Conservation (phyloP, 2,888 invertebrate genomes). For the Zaprionus lineosus region DNA sequence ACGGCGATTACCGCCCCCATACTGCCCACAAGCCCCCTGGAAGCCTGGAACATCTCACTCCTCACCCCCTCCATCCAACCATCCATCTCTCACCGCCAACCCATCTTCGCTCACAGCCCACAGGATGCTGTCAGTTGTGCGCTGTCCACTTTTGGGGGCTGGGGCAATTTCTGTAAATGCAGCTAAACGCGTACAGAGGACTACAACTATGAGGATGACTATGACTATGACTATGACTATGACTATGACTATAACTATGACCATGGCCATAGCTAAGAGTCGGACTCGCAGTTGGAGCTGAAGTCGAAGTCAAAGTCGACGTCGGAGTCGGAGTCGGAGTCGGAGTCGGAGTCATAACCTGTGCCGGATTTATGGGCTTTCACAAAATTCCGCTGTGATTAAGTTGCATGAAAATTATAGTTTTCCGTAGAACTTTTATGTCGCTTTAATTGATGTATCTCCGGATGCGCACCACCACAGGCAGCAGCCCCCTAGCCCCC, state of each 20-base stretch:
- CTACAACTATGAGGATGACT: conserved; percentile 7
- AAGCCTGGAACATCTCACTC: no score
- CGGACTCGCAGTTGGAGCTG: conserved; percentile 6
- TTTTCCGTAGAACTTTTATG: conserved; percentile 69
- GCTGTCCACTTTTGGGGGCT: conserved; percentile 60
- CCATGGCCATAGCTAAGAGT: conserved; percentile 3
- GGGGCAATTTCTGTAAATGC: conserved; percentile 73
- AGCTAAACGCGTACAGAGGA: conserved; percentile 55
- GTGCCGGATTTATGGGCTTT: conserved; percentile 54
- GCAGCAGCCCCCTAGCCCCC: conserved; percentile 4
- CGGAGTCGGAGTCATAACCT: conserved; percentile 8
- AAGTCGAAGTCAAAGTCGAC: conserved; percentile 3
- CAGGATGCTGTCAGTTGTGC: conserved; percentile 37
- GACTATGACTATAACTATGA: not conserved
- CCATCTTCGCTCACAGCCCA: not conserved
- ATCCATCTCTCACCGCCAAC: not conserved
- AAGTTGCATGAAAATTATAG: conserved; percentile 71
- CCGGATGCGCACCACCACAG: conserved; percentile 54
- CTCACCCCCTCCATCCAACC: no score
- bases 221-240: not conserved
- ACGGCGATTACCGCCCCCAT: conserved; percentile 61
- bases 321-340: not conserved
- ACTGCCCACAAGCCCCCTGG: no score
- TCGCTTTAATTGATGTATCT: conserved; percentile 72
- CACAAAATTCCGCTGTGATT: conserved; percentile 70